A percentile compares a stretch with the other conserved stretches of the same genome.
Evolutionary conservation across 2,888 invertebrate species (phyloP).

Genomic region (Agriopis leucophaearia): DNA sequence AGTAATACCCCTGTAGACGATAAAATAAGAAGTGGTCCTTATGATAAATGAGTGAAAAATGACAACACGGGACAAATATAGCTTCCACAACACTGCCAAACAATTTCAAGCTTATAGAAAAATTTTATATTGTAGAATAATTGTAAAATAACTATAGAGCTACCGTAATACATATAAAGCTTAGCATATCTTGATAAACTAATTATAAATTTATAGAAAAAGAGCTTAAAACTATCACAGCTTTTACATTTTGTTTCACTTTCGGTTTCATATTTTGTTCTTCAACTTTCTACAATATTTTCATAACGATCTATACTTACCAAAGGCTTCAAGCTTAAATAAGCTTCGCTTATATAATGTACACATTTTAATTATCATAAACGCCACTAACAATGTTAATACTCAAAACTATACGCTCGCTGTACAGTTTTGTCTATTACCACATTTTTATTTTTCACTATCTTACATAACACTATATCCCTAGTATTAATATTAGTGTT

Average conservation of each 20-base stretch:
- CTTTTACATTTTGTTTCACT: conserved; percentile 52
- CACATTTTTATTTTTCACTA: conserved; percentile 35
- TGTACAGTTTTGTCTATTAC: conserved; percentile 42
- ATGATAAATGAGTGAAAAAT: conserved; percentile 51
- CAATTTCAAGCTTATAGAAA: conserved; percentile 63
- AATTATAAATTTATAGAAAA: conserved; percentile 38
- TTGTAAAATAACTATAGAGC: conserved; percentile 51
- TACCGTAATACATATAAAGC: conserved; percentile 60
- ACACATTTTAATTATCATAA: conserved; percentile 50
- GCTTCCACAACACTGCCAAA: conserved; percentile 74
- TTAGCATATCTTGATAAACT: conserved; percentile 50
- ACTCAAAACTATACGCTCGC: conserved; percentile 45
- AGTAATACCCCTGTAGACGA: conserved; percentile 52
- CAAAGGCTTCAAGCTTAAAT: conserved; percentile 60
- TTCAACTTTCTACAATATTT: conserved; percentile 36
- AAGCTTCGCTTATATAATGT: conserved; percentile 63
- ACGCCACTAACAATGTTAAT: conserved; percentile 49
- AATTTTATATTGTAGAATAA: conserved; percentile 54
- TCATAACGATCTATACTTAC: conserved; percentile 4
- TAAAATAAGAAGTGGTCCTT: conserved; percentile 37
- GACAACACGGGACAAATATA: conserved; percentile 66
- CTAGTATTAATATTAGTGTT: conserved; percentile 39
- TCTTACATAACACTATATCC: conserved; percentile 34
- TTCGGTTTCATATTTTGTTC: conserved; percentile 45
- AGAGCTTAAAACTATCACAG: conserved; percentile 55